Conservation (phyloP, 1,140 invertebrate genomes). For the Aphidius gifuensis region DNA sequence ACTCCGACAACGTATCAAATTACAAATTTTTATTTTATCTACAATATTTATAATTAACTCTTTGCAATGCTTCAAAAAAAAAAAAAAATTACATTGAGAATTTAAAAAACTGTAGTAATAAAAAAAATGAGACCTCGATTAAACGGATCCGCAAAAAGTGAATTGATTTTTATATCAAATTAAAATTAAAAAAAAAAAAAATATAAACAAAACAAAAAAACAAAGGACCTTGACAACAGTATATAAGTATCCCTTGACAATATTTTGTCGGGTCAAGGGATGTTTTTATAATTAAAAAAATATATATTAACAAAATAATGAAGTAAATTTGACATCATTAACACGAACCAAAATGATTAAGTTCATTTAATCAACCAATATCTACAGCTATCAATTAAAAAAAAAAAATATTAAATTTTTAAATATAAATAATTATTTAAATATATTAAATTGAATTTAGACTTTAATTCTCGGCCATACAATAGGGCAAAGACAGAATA, state of each 20-base stretch:
- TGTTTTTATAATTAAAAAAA: conserved; percentile 49
- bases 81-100: conserved; percentile 12
- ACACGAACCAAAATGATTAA: conserved; percentile 31
- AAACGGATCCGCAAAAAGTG: conserved; percentile 42
- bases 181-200: conserved; percentile 14
- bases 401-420: conserved; percentile 10
- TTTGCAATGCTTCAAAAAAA: conserved; percentile 3
- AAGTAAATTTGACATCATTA: not conserved
- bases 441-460: not conserved
- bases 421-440: conserved; percentile 10
- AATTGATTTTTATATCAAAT: conserved; percentile 39
- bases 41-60: not conserved
- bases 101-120: conserved; percentile 44
- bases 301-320: conserved; percentile 15
- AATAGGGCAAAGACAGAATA: not conserved
- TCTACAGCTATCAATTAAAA: conserved; percentile 21
- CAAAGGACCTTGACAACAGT: conserved; percentile 39
- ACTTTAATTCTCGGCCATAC: conserved; percentile 19
- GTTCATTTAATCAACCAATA: conserved; percentile 28
- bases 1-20: conserved; percentile 14
- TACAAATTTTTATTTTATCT: not conserved
- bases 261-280: conserved; percentile 51
- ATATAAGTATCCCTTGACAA: conserved; percentile 50
- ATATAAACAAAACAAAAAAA: conserved; percentile 25
- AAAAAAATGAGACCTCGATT: conserved; percentile 29